These are phyloP conservation scores for Coenobita brevimanus DNA, from an alignment of 1,140 invertebrate species.

Conservation along the genomic window DNA sequence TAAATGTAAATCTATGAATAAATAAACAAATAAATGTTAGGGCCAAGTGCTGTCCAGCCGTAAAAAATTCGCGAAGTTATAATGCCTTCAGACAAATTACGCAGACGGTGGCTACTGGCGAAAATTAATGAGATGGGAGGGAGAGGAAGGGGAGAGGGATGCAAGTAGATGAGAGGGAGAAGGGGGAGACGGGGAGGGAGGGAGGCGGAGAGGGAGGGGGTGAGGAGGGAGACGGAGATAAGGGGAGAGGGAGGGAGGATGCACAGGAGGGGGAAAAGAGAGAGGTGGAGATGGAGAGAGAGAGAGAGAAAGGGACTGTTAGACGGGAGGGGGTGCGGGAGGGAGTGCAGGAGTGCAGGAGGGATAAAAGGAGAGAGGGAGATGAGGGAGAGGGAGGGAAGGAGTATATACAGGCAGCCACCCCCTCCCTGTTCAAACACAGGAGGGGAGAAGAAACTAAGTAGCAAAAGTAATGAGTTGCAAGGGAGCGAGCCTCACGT, in stretches of 20 bases:
- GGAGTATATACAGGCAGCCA: background rate
- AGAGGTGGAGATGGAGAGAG: background rate
- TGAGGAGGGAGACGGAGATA: background rate
- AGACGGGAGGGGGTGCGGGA: background rate
- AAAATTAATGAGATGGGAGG: background rate
- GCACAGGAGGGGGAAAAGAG: background rate
- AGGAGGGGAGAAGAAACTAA: background rate
- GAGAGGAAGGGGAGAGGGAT: background rate
- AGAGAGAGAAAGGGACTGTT: background rate
- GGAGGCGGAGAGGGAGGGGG: background rate
- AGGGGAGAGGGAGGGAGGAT: background rate
- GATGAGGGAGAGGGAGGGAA: background rate
- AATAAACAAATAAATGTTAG: too few species aligned
- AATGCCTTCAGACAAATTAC: background rate
- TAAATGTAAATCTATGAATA: too few species aligned
- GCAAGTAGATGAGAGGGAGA: background rate
- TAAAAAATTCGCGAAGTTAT: too few species aligned
- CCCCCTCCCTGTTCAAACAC: background rate
- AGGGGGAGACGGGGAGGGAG: slow-evolving; percentile 12
- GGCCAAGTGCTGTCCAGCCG: too few species aligned
- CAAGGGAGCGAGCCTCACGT: too few species aligned
- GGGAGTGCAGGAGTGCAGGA: background rate
- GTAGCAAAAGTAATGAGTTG: background rate
- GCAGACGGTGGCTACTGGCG: background rate
- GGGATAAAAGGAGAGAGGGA: background rate